These are phyloP conservation scores for Oreotragus oreotragus DNA, from an alignment of 2,113 vertebrate genomes.

Conservation along the genomic window DNA sequence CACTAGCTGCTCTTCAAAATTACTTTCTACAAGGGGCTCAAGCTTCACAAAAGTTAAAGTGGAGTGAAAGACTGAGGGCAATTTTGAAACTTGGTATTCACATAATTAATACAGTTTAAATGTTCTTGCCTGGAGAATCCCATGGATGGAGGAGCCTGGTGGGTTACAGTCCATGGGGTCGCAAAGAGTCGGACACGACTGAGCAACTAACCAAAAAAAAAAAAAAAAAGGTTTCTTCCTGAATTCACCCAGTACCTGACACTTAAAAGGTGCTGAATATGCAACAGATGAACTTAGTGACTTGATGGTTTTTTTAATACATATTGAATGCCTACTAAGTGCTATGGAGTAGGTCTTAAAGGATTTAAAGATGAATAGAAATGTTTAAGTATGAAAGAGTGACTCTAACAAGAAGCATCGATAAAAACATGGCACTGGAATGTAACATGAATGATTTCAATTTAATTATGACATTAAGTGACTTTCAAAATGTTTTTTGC, in stretches of 20 bases:
- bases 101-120: background rate
- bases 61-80: background rate
- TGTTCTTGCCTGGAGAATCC: too few species aligned
- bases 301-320: background rate
- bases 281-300: background rate
- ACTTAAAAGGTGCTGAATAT: background rate
- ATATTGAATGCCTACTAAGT: background rate
- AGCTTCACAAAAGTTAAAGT: constrained; percentile 29
- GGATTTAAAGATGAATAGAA: background rate
- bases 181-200: too few species aligned
- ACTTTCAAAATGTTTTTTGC: background rate
- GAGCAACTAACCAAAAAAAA: too few species aligned
- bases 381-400: too few species aligned
- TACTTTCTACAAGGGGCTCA: background rate
- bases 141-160: too few species aligned
- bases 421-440: background rate
- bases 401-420: background rate
- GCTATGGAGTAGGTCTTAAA: background rate
- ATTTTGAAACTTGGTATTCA: background rate
- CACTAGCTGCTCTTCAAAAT: background rate
- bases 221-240: background rate
- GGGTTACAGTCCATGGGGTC: too few species aligned
- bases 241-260: background rate
- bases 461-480: background rate
- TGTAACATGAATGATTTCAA: background rate